A percentile compares a stretch with the other conserved stretches of the same genome.
These are phyloP conservation scores for Microtus montanus DNA, from an alignment of 2,113 vertebrate species.

Conservation along the genomic window DNA sequence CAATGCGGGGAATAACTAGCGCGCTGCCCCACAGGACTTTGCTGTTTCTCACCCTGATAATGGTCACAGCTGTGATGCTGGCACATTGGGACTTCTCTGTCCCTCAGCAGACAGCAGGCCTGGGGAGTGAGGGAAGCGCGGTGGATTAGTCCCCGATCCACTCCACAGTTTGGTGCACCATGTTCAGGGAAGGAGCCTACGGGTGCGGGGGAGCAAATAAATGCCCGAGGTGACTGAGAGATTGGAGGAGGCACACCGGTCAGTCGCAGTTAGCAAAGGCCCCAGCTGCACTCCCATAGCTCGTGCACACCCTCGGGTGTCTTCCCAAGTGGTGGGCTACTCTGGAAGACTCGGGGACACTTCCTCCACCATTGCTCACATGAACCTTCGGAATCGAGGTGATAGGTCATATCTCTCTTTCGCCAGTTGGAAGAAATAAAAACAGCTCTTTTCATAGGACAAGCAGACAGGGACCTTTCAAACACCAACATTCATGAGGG, in stretches of 20 bases:
- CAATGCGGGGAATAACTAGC: background rate
- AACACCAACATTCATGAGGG: background rate
- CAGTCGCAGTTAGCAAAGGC: background rate
- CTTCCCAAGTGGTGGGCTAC: background rate
- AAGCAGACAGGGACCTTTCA: background rate
- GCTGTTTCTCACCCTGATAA: no score
- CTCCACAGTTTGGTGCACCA: background rate
- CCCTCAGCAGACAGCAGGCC: background rate
- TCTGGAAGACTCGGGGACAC: background rate
- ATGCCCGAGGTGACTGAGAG: background rate
- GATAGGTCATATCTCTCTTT: background rate
- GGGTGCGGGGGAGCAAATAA: background rate
- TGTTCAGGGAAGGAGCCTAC: background rate
- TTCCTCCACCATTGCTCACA: background rate
- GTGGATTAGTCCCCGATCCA: no score
- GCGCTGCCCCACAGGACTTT: background rate
- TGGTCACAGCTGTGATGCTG: fast-evolving
- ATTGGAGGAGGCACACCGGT: background rate
- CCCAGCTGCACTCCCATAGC: background rate
- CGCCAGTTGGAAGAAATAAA: background rate
- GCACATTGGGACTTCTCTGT: background rate
- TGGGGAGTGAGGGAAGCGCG: no score
- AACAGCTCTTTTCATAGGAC: background rate
- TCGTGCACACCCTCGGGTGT: background rate
- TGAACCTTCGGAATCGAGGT: background rate